Percentiles rank a stretch among this genome's conserved stretches.
phyloP scores from a whole-genome alignment of 2,888 invertebrate genomes.

The Cephus sareptanus region DNA sequence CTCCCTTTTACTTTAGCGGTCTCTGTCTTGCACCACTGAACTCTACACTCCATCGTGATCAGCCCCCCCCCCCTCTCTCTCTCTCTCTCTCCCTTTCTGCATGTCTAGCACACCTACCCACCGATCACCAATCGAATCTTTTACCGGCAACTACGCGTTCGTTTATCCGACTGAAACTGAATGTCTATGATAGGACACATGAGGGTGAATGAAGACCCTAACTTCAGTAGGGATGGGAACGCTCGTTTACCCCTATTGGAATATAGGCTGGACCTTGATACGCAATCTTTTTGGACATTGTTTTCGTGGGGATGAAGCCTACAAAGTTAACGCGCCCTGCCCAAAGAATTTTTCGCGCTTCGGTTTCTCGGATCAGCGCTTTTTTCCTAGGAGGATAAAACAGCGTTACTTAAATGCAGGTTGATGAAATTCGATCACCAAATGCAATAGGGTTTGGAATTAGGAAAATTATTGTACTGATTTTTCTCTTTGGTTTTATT shows the following conservation, averaged over 20 bases:
- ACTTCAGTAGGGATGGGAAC: background rate
- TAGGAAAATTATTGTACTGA: background rate
- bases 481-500: background rate
- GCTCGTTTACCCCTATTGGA: background rate
- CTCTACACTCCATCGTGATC: slow-evolving; percentile 15
- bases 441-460: background rate
- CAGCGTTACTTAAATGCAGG: background rate
- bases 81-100: slow-evolving; percentile 41
- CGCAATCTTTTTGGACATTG: background rate
- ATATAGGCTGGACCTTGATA: background rate
- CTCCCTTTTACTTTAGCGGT: background rate
- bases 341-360: background rate
- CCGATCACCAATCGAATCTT: slow-evolving; percentile 14
- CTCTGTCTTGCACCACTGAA: slow-evolving; percentile 7
- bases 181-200: slow-evolving; percentile 27
- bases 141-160: slow-evolving; percentile 7
- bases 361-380: background rate
- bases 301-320: background rate
- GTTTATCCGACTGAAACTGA: slow-evolving; percentile 29
- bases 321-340: background rate
- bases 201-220: background rate
- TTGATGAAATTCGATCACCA: background rate
- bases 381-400: background rate
- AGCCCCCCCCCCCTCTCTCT: slow-evolving; percentile 33
- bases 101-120: slow-evolving; percentile 12